Evolutionary conservation across 2,113 vertebrate species (phyloP), one percentile per base, ranked within the genome.

Genomic region (Prunella himalayana): DNA sequence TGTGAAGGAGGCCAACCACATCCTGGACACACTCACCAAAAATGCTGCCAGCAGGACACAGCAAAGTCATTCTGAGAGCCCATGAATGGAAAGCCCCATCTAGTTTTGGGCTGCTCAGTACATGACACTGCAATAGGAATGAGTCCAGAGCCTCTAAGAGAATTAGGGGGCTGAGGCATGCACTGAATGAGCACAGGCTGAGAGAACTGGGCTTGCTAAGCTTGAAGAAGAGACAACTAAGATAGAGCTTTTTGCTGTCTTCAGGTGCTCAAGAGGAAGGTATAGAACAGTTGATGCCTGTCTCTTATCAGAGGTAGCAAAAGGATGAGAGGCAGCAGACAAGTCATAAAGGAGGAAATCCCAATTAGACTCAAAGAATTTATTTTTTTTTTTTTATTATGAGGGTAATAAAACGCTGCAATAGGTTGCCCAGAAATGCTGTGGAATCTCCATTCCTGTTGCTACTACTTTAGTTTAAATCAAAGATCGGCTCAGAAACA

Each of bases 61-160:
- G 22, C 19, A 23, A 64, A 56, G 7, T 24, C 23, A 8, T 47
- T 41, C 63, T 56, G 11, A 31, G 50, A 64, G 10, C 27, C 15
- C n/a, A 44, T 6, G 1, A 7, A 22, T 56, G 20, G 21, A 80
- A 33, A 50, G 56, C 4, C 21, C 15, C 7, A 0, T 13, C 10
- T 15, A 44, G 35, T 66, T 79, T 53, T 39, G 47, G 28, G 42
- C 21, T 91, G 59, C 21, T 27, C 41, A 65, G 23, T 35, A 41
- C 20, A 18, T 72, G 35, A 35, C 16, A 69, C 7, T 23, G 33
- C 53, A 53, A 41, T 17, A 33, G 49, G 15, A 72, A 14, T 7
- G 69, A 69, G 30, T 21, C 18, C 50, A 82, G 50, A 79, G 31
- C n/a, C n/a, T 57, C 57, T 21, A 22, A 47, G 70, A 64, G 68